Percentiles rank a stretch among this genome's conserved stretches.
Evolutionary conservation across 2,113 vertebrate species (phyloP).

Genomic region (Hylia prasina): DNA sequence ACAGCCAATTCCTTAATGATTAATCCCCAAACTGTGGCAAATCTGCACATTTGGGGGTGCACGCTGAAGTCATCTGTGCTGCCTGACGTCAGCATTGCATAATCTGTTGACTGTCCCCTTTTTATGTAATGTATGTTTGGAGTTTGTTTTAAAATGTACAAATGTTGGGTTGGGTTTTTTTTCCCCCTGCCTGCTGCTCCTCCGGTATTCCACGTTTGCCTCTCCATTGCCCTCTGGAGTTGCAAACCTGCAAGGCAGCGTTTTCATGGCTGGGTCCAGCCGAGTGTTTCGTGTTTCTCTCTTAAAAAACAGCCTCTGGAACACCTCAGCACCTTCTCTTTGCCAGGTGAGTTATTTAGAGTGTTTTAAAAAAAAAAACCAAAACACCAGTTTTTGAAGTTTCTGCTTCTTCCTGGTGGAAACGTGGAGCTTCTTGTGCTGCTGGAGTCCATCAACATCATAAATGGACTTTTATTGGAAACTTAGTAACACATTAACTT

Average conservation of each 20-base stretch:
- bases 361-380: not conserved
- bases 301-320: not conserved
- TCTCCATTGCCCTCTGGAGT: constrained; percentile 75
- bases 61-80: not conserved
- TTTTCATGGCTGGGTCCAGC: not conserved
- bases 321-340: not conserved
- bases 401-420: not conserved
- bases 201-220: constrained; percentile 16
- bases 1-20: not conserved
- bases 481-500: not conserved
- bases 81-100: not conserved
- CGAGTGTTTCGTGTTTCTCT: not conserved
- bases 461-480: not conserved
- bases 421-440: not conserved
- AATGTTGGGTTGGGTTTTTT: not conserved
- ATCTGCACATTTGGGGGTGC: not conserved
- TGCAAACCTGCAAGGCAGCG: constrained; percentile 8
- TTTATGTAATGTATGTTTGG: constrained; percentile 68
- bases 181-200: constrained; percentile 25
- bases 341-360: not conserved
- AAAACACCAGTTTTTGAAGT: not conserved
- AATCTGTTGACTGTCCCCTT: constrained; percentile 33
- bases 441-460: not conserved
- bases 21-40: not conserved
- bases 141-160: constrained; percentile 65